Percentiles rank a stretch among this genome's conserved stretches.
Conservation (phyloP, 2,888 invertebrate species). For the Pardosa pseudoannulata region DNA sequence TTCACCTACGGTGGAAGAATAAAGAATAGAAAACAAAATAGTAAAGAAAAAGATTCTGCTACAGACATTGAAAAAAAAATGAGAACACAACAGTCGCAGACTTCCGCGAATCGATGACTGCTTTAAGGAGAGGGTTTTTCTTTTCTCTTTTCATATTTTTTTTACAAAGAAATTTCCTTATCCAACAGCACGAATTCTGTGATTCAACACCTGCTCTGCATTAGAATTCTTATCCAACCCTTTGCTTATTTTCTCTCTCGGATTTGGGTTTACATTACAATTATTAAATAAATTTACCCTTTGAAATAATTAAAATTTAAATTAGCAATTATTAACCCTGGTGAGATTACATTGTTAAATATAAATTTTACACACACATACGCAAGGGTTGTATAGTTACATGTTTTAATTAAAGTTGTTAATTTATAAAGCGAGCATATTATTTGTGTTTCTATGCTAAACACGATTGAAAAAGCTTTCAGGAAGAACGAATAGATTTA, state of each 20-base stretch:
- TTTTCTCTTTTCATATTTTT: conserved; percentile 32
- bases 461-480: too few relatives aligned
- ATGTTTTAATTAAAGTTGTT: too few relatives aligned
- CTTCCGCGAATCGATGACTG: conserved; percentile 47
- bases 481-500: too few relatives aligned
- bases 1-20: conserved; percentile 68
- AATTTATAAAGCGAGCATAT: too few relatives aligned
- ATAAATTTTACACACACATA: too few relatives aligned
- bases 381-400: too few relatives aligned
- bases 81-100: conserved; percentile 44
- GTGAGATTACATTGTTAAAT: too few relatives aligned
- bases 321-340: too few relatives aligned
- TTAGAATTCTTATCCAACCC: neutral
- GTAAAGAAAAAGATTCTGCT: conserved; percentile 46
- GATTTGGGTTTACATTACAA: neutral
- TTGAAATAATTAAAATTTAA: too few relatives aligned
- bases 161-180: conserved; percentile 37
- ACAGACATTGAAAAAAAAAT: conserved; percentile 71
- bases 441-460: too few relatives aligned
- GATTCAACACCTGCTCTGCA: conserved; percentile 36
- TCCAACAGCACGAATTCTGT: conserved; percentile 20
- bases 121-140: conserved; percentile 35
- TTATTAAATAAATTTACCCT: too few relatives aligned
- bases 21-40: conserved; percentile 50
- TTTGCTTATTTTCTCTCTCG: neutral